Base-by-base conservation (phyloP, 2,888 invertebrate genomes). In the Hirtodrosophila alboralis region DNA sequence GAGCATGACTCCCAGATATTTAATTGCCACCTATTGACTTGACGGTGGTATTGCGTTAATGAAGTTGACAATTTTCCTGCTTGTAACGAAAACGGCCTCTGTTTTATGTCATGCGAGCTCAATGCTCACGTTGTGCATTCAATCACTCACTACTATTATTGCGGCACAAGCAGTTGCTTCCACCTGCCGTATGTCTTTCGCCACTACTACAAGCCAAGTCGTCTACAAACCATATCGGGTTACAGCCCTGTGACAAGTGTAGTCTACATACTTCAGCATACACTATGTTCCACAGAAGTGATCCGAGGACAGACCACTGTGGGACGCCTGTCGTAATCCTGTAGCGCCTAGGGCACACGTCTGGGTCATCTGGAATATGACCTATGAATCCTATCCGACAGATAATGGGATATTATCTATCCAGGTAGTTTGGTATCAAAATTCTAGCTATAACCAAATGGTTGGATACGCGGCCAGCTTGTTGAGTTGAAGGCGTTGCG, bases 271-370 rank as follows among this genome's bases (percentile, higher is more conserved):
- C 37, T 10, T 9, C 37, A 7, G 21, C 37, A 10, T 37, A 21
- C 30, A 30, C 5, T 30, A 30, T 30, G n/a, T 30, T 30, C 30
- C 30, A 30, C 30, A 30, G 37, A 0, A 18, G 37, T 21, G 37
- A 21, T n/a, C 37, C 37, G 0, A 37, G 21, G n/a, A 37, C 37
- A n/a, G 37, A 37, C 21, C 21, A n/a, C 37, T 37, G 37, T 12
- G 37, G 37, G 23, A 37, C 37, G 5, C 37, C 37, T 4, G 21
- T n/a, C n/a, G 21, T 37, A 1, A 23, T 23, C 4, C 16, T 18
- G 10, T 37, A 21, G n/a, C 21, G 8, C n/a, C n/a, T n/a, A 9
- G 18, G 21, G 4, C 37, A 4, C n/a, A 23, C 16, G 1, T 37
- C 21, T n/a, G 21, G n/a, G 7, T 37, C 21, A 21, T 37, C 21